Evolutionary conservation across 2,113 vertebrate species (phyloP), one percentile per base, ranked within the genome.

Genomic region (Podarcis cretensis): DNA sequence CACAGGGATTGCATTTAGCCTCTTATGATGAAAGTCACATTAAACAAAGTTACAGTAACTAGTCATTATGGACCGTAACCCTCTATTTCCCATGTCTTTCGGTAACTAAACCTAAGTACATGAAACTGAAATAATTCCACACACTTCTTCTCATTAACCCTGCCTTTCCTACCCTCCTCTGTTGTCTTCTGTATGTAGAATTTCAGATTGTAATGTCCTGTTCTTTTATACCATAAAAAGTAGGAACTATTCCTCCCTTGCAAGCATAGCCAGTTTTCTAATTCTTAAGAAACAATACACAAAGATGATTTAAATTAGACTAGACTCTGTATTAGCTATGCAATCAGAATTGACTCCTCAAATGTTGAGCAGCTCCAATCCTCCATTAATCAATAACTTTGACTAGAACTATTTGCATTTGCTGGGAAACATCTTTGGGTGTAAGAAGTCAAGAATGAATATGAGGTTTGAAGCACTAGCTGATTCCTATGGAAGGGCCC

Each of bases 401-500:
- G 48, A n/a, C 77, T 16, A 27, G 73, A 84, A 80, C 30, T 5
- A 59, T 0, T 25, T 75, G 65, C 16, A 69, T 71, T 30, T 6
- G 63, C 13, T 83, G 81, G 65, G 14, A n/a, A 54, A n/a, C n/a
- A 48, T 20, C 16, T 71, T 84, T 54, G 54, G 16, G 27, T 73
- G 5, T 54, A 71, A 54, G 43, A 54, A n/a, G 27, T 37, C 30
- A 10, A 74, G 77, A 30, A 37, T 27, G 30, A 25, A 16, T 6
- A 48, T 48, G 66, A 71, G 48, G 2, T 0, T 43, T 0, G 0
- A 37, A 16, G 76, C 65, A 68, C 27, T 43, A 37, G 25, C 37
- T 86, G 75, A 66, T 65, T 10, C 27, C 30, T 32, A 23, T 6
- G 75, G 12, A 75, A 10, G 27, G 10, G 4, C 68, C 13, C 21